A percentile compares a stretch with the other conserved stretches of the same genome.
These are phyloP conservation scores for Latrodectus hesperus DNA, from an alignment of 2,888 invertebrate genomes.

Conservation along the genomic window DNA sequence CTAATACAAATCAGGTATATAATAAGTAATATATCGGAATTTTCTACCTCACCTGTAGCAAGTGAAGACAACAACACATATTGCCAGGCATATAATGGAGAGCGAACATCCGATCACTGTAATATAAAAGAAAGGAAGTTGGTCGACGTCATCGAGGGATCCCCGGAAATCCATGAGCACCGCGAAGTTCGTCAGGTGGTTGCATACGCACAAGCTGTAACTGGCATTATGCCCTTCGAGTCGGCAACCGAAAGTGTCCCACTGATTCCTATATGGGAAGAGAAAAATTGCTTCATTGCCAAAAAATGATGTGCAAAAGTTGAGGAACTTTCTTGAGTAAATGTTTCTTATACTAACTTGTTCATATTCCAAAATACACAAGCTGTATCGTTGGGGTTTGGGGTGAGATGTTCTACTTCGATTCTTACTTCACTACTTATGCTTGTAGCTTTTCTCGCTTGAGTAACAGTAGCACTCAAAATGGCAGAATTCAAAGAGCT, in stretches of 20 bases:
- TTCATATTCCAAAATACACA: conserved; percentile 61
- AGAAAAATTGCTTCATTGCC: not conserved
- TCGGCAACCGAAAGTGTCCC: conserved; percentile 52
- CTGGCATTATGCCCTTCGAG: conserved; percentile 31
- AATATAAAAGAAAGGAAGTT: conserved; percentile 35
- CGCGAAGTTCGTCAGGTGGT: conserved; percentile 63
- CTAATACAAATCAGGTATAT: too few species aligned
- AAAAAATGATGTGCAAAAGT: too few species aligned
- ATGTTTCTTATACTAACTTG: conserved; percentile 10
- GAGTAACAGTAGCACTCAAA: conserved; percentile 44
- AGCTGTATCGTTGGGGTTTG: conserved; percentile 38
- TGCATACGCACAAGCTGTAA: conserved; percentile 49
- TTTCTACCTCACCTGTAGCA: conserved; percentile 48
- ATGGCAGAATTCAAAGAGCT: conserved; percentile 49
- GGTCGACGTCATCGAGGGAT: conserved; percentile 29
- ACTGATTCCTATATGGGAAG: conserved; percentile 32
- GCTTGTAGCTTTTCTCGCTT: conserved; percentile 10
- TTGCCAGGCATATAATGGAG: conserved; percentile 53
- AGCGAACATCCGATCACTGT: conserved; percentile 50
- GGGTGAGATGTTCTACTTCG: conserved; percentile 34
- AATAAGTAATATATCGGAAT: not conserved
- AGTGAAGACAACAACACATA: conserved; percentile 49
- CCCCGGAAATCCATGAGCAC: conserved; percentile 58
- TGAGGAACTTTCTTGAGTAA: too few species aligned
- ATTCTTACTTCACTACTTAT: conserved; percentile 31